Base-by-base conservation (phyloP, 1,140 invertebrate genomes). In the Neuroterus valhalla region DNA sequence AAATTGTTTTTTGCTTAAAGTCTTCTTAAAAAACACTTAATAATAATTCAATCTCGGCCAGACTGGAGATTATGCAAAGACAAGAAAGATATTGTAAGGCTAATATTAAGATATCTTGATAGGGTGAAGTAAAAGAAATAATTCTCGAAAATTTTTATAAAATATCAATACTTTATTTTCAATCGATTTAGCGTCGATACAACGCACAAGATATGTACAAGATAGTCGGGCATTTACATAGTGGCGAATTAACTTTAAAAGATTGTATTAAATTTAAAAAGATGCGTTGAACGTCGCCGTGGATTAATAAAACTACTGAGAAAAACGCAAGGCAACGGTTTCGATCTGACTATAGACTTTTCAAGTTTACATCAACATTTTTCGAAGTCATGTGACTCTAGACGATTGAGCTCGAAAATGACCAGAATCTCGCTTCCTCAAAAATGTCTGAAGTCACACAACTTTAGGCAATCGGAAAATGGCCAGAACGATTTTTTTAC, bases 131-230 rank as follows among this genome's bases (percentile, higher is more conserved):
- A 48, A 43, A 38, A 66, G 55, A 46, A 52, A 72, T 21, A 31
- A 71, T 62, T 45, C 15, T 67, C 62, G 14, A 55, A 38, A 38
- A 66, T 68, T 83, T 85, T 78, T 86, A 86, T 88, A 87, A 87
- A 88, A 88, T 85, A 87, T 77, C 76, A 87, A 85, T 87, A 87
- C 84, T 88, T 87, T 87, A 88, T 88, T 88, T 82, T 84, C 85
- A 62, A 62, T 62, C 52, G 52, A 26, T 26, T 62, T 21, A 26
- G 78, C 81, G 80, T 67, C 75, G 69, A 71, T 62, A 80, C 67
- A 55, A 77, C 78, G 77, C 85, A 79, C 79, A 76, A 79, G 72
- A 81, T 87, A 86, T 86, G 72, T 86, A 88, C 83, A 87, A 75
- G 68, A 66, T 71, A 52, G 71, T 80, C 70, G 71, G 62, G 71